phyloP scores from a whole-genome alignment of 2,888 invertebrate species.

The Tuberolachnus salignus region DNA sequence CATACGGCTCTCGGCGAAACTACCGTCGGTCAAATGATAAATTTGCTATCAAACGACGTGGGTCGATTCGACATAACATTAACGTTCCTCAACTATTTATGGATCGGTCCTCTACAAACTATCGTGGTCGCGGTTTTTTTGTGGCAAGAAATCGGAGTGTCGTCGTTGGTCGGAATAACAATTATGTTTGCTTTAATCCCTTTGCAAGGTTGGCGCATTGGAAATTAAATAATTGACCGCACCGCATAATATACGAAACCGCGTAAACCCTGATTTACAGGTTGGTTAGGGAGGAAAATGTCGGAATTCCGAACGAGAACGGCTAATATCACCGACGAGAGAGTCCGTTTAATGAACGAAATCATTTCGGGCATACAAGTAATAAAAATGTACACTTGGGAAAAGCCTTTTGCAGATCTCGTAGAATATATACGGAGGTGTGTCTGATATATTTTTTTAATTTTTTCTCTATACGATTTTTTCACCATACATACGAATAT shows the following conservation, averaged over 20 bases:
- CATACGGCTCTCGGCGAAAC: constrained; percentile 84
- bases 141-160: constrained; percentile 71
- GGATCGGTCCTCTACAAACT: constrained; percentile 87
- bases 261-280: constrained; percentile 62
- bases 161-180: constrained; percentile 74
- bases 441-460: constrained; percentile 60
- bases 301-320: constrained; percentile 78
- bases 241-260: background rate
- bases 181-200: constrained; percentile 76
- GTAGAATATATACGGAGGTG: constrained; percentile 76
- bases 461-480: constrained; percentile 61
- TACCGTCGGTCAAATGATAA: constrained; percentile 72
- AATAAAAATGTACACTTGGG: constrained; percentile 93
- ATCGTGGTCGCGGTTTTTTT: constrained; percentile 73
- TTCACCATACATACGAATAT: too few relatives aligned
- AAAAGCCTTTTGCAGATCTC: constrained; percentile 78
- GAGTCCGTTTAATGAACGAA: constrained; percentile 90
- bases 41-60: constrained; percentile 89
- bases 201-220: constrained; percentile 67
- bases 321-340: constrained; percentile 85
- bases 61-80: constrained; percentile 88
- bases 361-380: constrained; percentile 84
- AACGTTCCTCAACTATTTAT: constrained; percentile 86
- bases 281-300: constrained; percentile 76
- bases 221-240: background rate